Conservation (phyloP, 2,888 invertebrate genomes). For the Cryptocephalus primarius region DNA sequence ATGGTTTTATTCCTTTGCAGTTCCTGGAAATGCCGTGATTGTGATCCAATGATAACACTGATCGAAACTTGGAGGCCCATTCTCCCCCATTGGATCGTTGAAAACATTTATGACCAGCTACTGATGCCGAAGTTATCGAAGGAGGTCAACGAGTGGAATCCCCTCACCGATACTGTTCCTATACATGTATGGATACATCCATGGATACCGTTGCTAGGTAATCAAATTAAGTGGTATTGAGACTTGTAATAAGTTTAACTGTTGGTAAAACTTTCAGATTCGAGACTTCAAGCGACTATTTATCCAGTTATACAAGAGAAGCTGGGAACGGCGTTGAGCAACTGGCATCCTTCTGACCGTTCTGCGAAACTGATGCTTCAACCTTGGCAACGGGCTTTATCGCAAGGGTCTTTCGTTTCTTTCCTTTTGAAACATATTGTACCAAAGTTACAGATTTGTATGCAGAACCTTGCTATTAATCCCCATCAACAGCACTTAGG, state of each 20-base stretch:
- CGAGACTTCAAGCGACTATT: slow-evolving; percentile 40
- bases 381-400: slow-evolving; percentile 69
- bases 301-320: slow-evolving; percentile 90
- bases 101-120: slow-evolving; percentile 70
- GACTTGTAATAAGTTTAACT: neutral
- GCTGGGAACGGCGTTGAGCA: slow-evolving; percentile 74
- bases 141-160: slow-evolving; percentile 89
- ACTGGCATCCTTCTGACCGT: slow-evolving; percentile 91
- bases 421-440: slow-evolving; percentile 80
- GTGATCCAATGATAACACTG: slow-evolving; percentile 66
- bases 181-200: slow-evolving; percentile 97
- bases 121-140: slow-evolving; percentile 63
- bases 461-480: slow-evolving; percentile 54
- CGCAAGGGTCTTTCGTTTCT: slow-evolving; percentile 60
- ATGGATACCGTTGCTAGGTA: slow-evolving; percentile 81
- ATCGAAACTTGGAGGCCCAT: slow-evolving; percentile 72
- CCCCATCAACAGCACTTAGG: slow-evolving; percentile 62
- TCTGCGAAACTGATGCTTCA: slow-evolving; percentile 85
- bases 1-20: slow-evolving; percentile 27
- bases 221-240: slow-evolving; percentile 8
- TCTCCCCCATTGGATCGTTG: slow-evolving; percentile 73
- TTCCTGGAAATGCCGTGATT: slow-evolving; percentile 73
- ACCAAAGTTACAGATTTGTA: slow-evolving; percentile 71
- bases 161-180: slow-evolving; percentile 86
- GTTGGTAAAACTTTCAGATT: slow-evolving; percentile 20